Evolutionary conservation across 2,113 vertebrate species (phyloP).

Genomic region (Neopipo cinnamomea): DNA sequence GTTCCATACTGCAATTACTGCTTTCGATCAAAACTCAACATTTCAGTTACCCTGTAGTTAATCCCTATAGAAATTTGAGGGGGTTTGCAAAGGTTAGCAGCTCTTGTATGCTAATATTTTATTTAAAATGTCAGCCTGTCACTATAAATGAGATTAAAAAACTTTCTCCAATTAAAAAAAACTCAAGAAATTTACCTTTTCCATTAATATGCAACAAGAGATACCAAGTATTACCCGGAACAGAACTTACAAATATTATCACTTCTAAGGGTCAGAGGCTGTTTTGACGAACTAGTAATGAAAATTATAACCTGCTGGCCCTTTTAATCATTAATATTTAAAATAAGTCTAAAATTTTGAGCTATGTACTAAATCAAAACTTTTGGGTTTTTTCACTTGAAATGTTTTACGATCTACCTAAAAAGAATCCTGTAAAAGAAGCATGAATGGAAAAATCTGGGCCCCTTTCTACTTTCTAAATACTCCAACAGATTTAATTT

Average conservation of each 20-base stretch:
- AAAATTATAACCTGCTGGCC: background rate
- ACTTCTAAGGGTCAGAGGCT: background rate
- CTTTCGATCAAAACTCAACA: background rate
- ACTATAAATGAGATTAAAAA: background rate
- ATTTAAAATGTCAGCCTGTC: background rate
- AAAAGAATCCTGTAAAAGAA: background rate
- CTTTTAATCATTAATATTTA: background rate
- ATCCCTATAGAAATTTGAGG: background rate
- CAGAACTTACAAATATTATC: background rate
- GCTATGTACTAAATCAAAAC: background rate
- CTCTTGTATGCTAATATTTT: background rate
- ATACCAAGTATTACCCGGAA: background rate
- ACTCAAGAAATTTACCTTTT: background rate
- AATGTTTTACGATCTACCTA: background rate
- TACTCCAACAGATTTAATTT: background rate
- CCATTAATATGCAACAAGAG: background rate
- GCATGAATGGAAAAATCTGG: background rate
- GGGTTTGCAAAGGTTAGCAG: background rate
- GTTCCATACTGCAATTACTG: background rate
- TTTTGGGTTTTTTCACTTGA: background rate
- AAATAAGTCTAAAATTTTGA: background rate
- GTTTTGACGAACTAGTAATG: background rate
- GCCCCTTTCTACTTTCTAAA: background rate
- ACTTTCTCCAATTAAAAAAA: background rate
- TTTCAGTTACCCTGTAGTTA: background rate